A percentile compares a stretch with the other conserved stretches of the same genome.
Evolutionary conservation across 1,140 invertebrate genomes (phyloP).

Genomic region (Hypsibius dujardini): DNA sequence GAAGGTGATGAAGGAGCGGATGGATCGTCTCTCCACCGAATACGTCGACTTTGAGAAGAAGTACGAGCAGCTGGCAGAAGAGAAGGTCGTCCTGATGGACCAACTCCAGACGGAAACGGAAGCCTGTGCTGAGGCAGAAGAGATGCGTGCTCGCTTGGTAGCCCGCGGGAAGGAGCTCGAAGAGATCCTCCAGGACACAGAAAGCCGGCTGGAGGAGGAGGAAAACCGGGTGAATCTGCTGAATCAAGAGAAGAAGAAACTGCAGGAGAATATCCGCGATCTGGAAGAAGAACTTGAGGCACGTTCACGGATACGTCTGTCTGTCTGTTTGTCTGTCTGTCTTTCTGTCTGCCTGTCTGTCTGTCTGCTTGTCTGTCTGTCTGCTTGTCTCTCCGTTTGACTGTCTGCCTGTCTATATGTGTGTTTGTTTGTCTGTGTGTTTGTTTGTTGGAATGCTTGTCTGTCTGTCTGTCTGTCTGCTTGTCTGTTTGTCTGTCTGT

Average conservation of each 20-base stretch:
- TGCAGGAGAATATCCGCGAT: slow-evolving; percentile 63
- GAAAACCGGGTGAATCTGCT: slow-evolving; percentile 64
- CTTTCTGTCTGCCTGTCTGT: no score
- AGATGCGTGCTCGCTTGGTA: slow-evolving; percentile 61
- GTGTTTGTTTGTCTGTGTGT: no score
- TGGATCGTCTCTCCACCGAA: slow-evolving; percentile 57
- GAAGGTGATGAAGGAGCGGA: slow-evolving; percentile 65
- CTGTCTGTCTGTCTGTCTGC: no score
- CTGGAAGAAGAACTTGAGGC: slow-evolving; percentile 38
- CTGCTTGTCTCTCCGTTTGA: no score
- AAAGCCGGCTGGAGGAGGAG: slow-evolving; percentile 85
- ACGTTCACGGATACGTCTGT: background rate
- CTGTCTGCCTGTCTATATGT: no score
- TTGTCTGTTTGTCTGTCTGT: no score
- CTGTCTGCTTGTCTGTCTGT: no score
- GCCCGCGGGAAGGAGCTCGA: slow-evolving; percentile 83
- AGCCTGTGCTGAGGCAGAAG: slow-evolving; percentile 87
- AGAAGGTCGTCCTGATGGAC: slow-evolving; percentile 79
- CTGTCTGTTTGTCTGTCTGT: no score
- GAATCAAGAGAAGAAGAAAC: slow-evolving; percentile 75
- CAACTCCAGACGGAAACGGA: slow-evolving; percentile 85
- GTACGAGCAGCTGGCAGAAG: slow-evolving; percentile 50
- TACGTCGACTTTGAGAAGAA: slow-evolving; percentile 62
- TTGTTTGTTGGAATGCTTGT: no score
- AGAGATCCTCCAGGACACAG: slow-evolving; percentile 86